phyloP scores from a whole-genome alignment of 2,113 vertebrate genomes.

The Pseudonaja textilis region DNA sequence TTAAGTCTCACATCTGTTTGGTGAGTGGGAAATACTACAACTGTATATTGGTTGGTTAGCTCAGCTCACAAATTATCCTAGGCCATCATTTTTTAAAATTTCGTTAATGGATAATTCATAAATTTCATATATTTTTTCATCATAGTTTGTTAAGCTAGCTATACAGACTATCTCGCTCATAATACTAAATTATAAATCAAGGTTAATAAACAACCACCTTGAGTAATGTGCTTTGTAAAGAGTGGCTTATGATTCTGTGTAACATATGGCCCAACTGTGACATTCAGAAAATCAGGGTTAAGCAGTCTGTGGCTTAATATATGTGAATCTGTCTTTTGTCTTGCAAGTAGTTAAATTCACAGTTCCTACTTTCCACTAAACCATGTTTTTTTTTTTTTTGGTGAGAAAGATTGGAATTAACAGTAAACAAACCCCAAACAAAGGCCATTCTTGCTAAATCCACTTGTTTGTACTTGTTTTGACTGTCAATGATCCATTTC shows the following conservation, averaged over 20 bases:
- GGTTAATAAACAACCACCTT: background rate
- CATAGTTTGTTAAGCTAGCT: background rate
- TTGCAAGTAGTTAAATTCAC: background rate
- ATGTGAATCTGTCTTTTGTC: background rate
- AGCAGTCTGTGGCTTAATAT: background rate
- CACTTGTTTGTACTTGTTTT: background rate
- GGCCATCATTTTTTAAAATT: background rate
- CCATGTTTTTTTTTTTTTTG: background rate
- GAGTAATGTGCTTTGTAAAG: background rate
- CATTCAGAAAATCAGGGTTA: background rate
- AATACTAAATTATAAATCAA: background rate
- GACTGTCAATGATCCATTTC: background rate
- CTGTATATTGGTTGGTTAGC: background rate
- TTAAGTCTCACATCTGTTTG: background rate
- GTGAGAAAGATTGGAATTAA: background rate
- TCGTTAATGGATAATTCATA: background rate
- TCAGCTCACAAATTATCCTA: background rate
- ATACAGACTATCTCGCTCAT: background rate
- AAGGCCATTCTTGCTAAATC: background rate
- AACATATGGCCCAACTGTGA: background rate
- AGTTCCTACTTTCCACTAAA: background rate
- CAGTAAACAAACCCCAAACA: background rate
- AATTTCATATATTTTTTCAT: background rate
- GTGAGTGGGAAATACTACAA: background rate
- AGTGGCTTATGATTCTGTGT: background rate